Percentiles rank a stretch among this genome's conserved stretches.
phyloP scores from a whole-genome alignment of 2,888 invertebrate species.

The Margaritifera margaritifera region DNA sequence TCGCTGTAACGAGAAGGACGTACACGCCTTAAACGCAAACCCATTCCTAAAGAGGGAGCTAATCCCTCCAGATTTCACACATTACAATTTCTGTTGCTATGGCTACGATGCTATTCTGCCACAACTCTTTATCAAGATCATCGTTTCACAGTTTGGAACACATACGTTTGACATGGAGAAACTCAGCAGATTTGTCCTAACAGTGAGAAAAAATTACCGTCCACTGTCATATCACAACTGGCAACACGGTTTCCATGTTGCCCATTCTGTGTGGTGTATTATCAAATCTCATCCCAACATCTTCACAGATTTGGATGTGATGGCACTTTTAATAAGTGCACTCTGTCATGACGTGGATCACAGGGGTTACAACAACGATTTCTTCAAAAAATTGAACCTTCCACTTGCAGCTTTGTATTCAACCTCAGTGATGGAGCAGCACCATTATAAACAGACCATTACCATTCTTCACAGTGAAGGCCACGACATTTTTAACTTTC shows the following conservation, averaged over 20 bases:
- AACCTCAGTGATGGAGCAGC: slow-evolving; percentile 63
- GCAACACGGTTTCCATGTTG: slow-evolving; percentile 62
- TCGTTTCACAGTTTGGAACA: slow-evolving; percentile 38
- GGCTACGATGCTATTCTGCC: slow-evolving; percentile 38
- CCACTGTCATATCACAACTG: slow-evolving; percentile 62
- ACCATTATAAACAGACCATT: slow-evolving; percentile 60
- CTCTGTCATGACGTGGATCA: slow-evolving; percentile 66
- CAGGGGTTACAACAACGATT: slow-evolving; percentile 62
- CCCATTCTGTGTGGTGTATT: slow-evolving; percentile 54
- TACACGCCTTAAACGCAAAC: slow-evolving; percentile 19
- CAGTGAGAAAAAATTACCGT: slow-evolving; percentile 61
- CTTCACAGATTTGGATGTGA: slow-evolving; percentile 39
- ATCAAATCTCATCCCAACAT: slow-evolving; percentile 22
- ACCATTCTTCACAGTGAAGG: slow-evolving; percentile 54
- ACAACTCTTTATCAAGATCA: slow-evolving; percentile 49
- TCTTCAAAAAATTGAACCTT: slow-evolving; percentile 50
- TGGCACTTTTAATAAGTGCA: slow-evolving; percentile 51
- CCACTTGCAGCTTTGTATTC: slow-evolving; percentile 59
- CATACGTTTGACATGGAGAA: slow-evolving; percentile 46
- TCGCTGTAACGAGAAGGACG: slow-evolving; percentile 42
- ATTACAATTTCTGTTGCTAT: slow-evolving; percentile 38
- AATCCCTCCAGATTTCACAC: slow-evolving; percentile 39
- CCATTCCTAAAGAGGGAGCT: slow-evolving; percentile 29
- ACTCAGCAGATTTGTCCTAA: slow-evolving; percentile 52
- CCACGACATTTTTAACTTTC: slow-evolving; percentile 55